Conservation (phyloP, 2,113 vertebrate genomes). For the Leptodactylus fuscus region DNA sequence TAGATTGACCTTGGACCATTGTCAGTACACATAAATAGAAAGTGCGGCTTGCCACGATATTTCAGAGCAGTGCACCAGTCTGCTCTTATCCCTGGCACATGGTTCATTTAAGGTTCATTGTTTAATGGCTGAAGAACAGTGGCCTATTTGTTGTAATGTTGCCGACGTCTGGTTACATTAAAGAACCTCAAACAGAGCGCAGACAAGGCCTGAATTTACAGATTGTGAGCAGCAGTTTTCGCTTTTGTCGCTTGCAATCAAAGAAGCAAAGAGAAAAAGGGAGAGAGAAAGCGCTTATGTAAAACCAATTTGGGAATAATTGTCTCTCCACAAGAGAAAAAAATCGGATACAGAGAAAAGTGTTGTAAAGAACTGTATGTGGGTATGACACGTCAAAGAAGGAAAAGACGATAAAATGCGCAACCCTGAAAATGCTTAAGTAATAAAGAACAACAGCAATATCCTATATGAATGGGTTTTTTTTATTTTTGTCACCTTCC, state of each 20-base stretch:
- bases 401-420: neutral
- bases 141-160: neutral
- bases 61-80: neutral
- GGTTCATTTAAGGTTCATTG: constrained; percentile 44
- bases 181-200: neutral
- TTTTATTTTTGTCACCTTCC: too few relatives aligned
- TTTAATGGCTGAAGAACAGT: constrained; percentile 22
- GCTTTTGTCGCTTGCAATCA: constrained; percentile 28
- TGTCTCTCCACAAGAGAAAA: constrained; percentile 4
- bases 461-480: too few relatives aligned
- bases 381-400: neutral
- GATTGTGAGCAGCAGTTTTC: neutral
- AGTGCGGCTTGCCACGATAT: neutral
- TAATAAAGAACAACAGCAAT: too few relatives aligned
- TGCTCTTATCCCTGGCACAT: neutral
- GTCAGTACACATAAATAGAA: neutral
- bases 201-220: constrained; percentile 15
- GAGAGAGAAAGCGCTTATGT: neutral
- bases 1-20: neutral
- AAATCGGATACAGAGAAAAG: neutral
- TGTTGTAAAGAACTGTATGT: neutral
- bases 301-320: constrained; percentile 37
- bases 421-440: neutral
- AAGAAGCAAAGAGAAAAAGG: constrained; percentile 10
- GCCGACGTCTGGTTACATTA: constrained; percentile 34